phyloP scores from a whole-genome alignment of 1,140 invertebrate genomes.

The Cyclargus thomasi region DNA sequence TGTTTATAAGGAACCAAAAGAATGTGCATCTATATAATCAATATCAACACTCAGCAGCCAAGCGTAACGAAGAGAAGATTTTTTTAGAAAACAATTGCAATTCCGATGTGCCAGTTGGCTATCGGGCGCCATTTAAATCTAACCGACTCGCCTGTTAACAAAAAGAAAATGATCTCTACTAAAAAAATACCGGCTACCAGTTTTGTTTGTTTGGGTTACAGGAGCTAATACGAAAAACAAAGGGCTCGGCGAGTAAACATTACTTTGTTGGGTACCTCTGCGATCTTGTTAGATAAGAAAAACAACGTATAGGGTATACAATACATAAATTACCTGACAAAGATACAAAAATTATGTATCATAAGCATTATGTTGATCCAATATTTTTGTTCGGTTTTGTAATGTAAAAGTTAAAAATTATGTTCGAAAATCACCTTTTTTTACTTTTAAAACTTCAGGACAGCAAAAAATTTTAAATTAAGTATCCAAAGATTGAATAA shows the following conservation, averaged over 20 bases:
- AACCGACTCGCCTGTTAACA: not conserved
- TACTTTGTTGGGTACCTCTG: conserved; percentile 4
- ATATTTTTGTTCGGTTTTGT: not conserved
- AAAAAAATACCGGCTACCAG: not conserved
- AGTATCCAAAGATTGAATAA: too few relatives aligned
- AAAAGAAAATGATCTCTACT: conserved; percentile 11
- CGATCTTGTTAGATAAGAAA: conserved; percentile 12
- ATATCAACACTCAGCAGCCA: not conserved
- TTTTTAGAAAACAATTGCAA: conserved; percentile 12
- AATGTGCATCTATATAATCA: not conserved
- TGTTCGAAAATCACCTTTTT: too few relatives aligned
- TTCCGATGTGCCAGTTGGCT: conserved; percentile 13
- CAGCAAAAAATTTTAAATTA: too few relatives aligned
- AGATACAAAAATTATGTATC: not conserved
- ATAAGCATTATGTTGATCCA: not conserved
- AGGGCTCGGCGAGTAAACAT: not conserved
- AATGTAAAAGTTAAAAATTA: too few relatives aligned
- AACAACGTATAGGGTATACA: not conserved
- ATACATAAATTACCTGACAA: not conserved
- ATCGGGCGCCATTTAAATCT: conserved; percentile 7
- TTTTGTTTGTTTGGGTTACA: conserved; percentile 10
- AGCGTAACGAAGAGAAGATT: not conserved
- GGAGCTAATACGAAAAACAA: conserved; percentile 14
- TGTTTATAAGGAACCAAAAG: not conserved
- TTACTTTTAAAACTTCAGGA: too few relatives aligned